Evolutionary conservation across 1,140 invertebrate species (phyloP), one percentile per base, ranked within the genome.

Genomic region (Leucophenga varia): DNA sequence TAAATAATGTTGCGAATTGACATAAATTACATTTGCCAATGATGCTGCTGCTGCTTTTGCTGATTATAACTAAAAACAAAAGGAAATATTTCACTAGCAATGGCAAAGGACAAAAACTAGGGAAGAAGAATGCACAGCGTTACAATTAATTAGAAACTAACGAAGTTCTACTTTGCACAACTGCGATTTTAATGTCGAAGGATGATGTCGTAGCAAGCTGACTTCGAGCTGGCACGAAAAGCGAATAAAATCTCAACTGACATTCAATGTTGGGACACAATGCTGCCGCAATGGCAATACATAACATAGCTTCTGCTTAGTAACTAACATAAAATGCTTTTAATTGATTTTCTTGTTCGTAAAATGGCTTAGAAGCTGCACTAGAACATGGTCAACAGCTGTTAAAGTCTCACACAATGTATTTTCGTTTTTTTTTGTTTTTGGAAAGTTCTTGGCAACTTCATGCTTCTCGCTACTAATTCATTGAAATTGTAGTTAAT

Each of bases 141-240:
- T 67, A 65, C 61, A 65, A 65, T 65, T 65, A 65, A 65, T 65
- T 65, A 65, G 63, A 67, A 65, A 65, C 63, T 65, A 65, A 65
- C 55, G 61, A 65, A 65, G 63, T 65, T 65, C 63, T 59, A 59
- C 59, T 67, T 67, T 59, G 63, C 61, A 25, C 22, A 25, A 25
- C 22, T 25, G 22, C 22, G 22, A 25, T 25, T 25, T 5, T 6
- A 10, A 25, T 10, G 5, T 10, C 22, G 22, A 25, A 5, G n/a
- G 22, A 25, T 10, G 22, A 25, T n/a, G n/a, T n/a, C n/a, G n/a
- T n/a, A n/a, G n/a, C n/a, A n/a, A n/a, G n/a, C n/a, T n/a, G n/a
- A n/a, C n/a, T n/a, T n/a, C n/a, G n/a, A n/a, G n/a, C n/a, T n/a
- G n/a, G n/a, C n/a, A n/a, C n/a, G n/a, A n/a, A n/a, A n/a, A n/a